A percentile compares a stretch with the other conserved stretches of the same genome.
These are phyloP conservation scores for Drymonia ruficornis DNA, from an alignment of 2,888 invertebrate species.

Conservation along the genomic window DNA sequence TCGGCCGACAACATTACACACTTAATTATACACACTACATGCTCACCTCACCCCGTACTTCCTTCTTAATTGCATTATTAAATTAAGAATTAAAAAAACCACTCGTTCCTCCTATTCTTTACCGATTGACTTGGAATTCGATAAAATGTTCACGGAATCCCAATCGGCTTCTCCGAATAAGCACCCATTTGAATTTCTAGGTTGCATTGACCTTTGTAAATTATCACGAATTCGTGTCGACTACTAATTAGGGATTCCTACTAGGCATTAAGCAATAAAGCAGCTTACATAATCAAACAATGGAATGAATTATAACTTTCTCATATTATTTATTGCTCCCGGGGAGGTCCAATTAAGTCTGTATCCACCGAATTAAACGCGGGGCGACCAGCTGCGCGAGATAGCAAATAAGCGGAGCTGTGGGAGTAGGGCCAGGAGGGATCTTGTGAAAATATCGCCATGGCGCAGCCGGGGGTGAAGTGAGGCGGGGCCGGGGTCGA, in stretches of 20 bases:
- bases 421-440: conserved; percentile 26
- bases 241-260: conserved; percentile 17
- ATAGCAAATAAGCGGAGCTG: conserved; percentile 37
- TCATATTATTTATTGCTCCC: conserved; percentile 40
- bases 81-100: no score
- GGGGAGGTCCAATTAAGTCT: conserved; percentile 45
- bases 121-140: conserved; percentile 9
- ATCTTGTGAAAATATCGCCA: conserved; percentile 46
- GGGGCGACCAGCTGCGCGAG: conserved; percentile 39
- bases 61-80: conserved; percentile 2
- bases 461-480: conserved; percentile 27
- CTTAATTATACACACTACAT: conserved; percentile 50
- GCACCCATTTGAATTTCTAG: neutral
- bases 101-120: neutral
- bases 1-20: conserved; percentile 52
- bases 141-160: conserved; percentile 20
- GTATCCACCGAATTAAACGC: conserved; percentile 38
- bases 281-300: conserved; percentile 28
- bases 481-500: conserved; percentile 22
- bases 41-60: conserved; percentile 26
- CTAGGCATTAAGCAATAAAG: conserved; percentile 19
- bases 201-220: conserved; percentile 19
- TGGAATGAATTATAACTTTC: conserved; percentile 40
- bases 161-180: conserved; percentile 14
- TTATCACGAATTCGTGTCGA: conserved; percentile 15